Evolutionary conservation across 1,140 invertebrate genomes (phyloP).

Genomic region (Bombyx mandarina): DNA sequence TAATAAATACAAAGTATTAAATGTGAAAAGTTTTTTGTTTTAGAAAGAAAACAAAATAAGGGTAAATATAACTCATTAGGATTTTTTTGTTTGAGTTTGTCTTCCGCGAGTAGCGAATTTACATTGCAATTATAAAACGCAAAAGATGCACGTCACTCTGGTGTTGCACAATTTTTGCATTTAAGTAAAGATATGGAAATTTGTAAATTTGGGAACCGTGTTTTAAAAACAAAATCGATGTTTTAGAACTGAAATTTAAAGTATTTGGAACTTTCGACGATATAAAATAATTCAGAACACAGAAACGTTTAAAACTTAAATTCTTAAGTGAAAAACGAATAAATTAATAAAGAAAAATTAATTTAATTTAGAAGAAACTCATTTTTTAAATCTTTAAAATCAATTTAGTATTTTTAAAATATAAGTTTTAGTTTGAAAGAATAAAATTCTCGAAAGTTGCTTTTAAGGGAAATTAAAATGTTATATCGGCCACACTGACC

Average conservation of each 20-base stretch:
- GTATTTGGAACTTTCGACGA: neutral
- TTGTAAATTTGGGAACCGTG: no score
- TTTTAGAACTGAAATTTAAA: no score
- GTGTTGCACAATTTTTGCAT: conserved; percentile 21
- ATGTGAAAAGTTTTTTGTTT: no score
- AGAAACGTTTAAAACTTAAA: neutral
- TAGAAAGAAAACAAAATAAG: no score
- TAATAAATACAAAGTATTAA: no score
- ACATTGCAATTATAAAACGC: conserved; percentile 26
- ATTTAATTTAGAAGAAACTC: neutral
- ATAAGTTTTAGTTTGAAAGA: neutral
- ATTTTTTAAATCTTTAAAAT: no score
- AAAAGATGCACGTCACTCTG: conserved; percentile 20
- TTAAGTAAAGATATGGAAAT: neutral
- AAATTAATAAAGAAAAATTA: neutral
- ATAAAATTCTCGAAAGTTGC: conserved; percentile 1
- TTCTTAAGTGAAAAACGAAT: neutral
- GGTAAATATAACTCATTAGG: no score
- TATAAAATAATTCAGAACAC: neutral
- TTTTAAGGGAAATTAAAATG: conserved; percentile 17
- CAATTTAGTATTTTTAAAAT: no score
- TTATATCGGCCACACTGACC: conserved; percentile 42
- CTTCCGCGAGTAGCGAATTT: neutral
- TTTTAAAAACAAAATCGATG: no score
- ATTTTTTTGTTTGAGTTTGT: no score